These are phyloP conservation scores for Lanius collurio DNA, from an alignment of 2,113 vertebrate species.

Conservation along the genomic window DNA sequence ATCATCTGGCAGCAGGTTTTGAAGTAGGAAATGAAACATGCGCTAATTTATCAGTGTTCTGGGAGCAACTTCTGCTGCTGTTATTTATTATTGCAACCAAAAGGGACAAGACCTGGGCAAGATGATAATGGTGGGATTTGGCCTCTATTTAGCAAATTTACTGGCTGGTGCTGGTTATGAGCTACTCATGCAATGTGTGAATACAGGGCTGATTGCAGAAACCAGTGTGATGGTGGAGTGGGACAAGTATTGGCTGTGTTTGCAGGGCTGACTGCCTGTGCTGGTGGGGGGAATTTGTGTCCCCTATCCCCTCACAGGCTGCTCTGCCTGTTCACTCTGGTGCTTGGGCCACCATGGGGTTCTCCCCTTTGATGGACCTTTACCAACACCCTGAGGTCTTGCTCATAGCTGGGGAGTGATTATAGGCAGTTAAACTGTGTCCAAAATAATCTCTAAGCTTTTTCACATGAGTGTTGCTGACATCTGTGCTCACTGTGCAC, in stretches of 20 bases:
- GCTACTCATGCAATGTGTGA: background rate
- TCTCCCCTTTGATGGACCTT: background rate
- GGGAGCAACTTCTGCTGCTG: background rate
- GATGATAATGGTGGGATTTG: background rate
- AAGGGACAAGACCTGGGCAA: background rate
- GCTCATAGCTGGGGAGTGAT: background rate
- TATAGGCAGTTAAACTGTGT: background rate
- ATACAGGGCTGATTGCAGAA: background rate
- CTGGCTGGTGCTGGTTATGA: background rate
- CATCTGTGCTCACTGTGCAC: background rate
- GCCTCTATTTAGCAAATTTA: background rate
- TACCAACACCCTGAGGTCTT: background rate
- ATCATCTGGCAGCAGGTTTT: background rate
- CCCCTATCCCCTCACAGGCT: background rate
- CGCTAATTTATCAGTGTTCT: background rate
- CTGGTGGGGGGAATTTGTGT: accelerated
- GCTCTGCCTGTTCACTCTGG: background rate
- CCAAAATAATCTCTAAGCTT: background rate
- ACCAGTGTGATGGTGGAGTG: background rate
- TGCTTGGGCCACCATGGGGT: background rate
- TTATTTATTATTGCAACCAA: background rate
- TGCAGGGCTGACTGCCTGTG: background rate
- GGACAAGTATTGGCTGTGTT: background rate
- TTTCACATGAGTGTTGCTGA: background rate
- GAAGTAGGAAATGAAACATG: background rate